Base-by-base conservation (phyloP, 2,888 invertebrate genomes). In the Allacma fusca region DNA sequence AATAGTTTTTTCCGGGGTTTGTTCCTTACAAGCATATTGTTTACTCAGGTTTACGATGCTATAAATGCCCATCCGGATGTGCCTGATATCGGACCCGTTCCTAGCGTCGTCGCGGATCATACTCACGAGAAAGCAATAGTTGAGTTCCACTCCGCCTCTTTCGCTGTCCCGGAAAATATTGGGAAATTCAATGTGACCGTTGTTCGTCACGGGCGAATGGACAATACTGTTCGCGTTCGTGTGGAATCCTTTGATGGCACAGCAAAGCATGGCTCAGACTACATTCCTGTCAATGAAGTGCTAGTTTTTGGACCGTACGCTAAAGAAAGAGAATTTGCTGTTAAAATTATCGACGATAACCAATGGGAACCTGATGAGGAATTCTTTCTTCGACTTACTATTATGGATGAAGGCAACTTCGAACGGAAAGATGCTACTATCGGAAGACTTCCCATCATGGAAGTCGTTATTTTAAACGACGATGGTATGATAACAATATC, bases 351-450 rank as follows among this genome's bases (percentile, higher is more conserved):
- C 64, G 84, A 84, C 75, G 83, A 83, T 44, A 83, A 84, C 65
- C 82, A 83, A 44, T 91, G 90, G 90, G 89, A 90, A 85, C 89
- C 90, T 0, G 89, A 90, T 84, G 90, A 90, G 85, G 89, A 89
- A 80, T 91, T 91, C 85, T 90, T 89, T 85, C 87, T 90, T 26
- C 88, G 90, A 82, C 84, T 91, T 72, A 86, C 87, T 2, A 78
- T 86, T 34, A 77, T 86, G 2, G 82, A 85, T 71, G 84, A 84
- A 65, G 84, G 83, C 43, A 83, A 84, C 73, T 84, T 85, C 12
- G 85, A 86, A 9, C 75, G 83, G 4, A 81, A 83, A 21, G 85
- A 85, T n/a, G 87, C 88, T 0, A 86, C 87, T 68, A 85, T 90
- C 1, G 90, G 90, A 21, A 86, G 87, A 59, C 87, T 87, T 29